Evolutionary conservation across 2,797 vertebrate species (phyloP).

Genomic region (Nyctibius grandis): DNA sequence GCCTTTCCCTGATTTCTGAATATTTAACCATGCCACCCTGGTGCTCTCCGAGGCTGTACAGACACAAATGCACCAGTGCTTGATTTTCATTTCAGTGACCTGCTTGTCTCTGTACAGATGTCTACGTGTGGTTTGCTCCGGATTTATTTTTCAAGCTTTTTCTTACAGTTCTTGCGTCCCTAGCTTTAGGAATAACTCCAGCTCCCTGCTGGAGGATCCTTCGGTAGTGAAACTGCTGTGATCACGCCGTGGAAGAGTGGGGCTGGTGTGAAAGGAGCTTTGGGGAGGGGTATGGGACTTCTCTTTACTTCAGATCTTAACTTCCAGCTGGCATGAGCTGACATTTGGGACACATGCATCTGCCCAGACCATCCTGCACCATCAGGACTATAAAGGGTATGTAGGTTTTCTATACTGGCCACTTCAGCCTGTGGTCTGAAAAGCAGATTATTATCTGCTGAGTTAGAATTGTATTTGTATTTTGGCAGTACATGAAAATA

Average conservation of each 20-base stretch:
- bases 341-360: neutral
- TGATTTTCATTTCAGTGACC: neutral
- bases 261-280: neutral
- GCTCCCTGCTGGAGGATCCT: neutral
- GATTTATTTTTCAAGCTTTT: neutral
- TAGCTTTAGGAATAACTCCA: neutral
- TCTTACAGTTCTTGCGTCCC: neutral
- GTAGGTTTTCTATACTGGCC: neutral
- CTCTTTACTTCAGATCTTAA: neutral
- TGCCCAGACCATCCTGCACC: neutral
- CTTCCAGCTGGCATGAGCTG: neutral
- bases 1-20: neutral
- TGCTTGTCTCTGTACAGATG: neutral
- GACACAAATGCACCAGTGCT: neutral
- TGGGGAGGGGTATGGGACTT: neutral
- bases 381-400: neutral
- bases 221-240: neutral
- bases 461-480: conserved; percentile 7
- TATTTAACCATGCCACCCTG: neutral
- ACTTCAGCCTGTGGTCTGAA: neutral
- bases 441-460: neutral
- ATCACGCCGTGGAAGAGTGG: neutral
- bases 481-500: neutral
- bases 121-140: neutral
- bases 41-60: neutral